Percentiles rank a stretch among this genome's conserved stretches.
Evolutionary conservation across 1,140 invertebrate species (phyloP).

Genomic region (Gryon sp.): DNA sequence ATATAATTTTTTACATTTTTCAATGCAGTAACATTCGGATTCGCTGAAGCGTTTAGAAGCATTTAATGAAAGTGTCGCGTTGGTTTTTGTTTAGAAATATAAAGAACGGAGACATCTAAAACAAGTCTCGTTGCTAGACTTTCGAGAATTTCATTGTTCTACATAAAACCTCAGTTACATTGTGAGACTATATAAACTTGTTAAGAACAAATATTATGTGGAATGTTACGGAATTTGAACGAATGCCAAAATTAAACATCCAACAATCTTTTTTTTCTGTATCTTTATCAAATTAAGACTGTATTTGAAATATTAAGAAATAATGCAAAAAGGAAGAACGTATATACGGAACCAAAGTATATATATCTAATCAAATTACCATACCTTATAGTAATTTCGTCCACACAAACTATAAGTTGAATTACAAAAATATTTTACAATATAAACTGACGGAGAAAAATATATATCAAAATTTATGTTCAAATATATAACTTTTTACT

Average conservation of each 20-base stretch:
- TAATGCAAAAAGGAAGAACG: not conserved
- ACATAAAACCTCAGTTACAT: constrained; percentile 34
- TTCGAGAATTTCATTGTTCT: constrained; percentile 42
- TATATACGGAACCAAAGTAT: too few relatives aligned
- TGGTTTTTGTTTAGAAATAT: constrained; percentile 38
- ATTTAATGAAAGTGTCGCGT: constrained; percentile 42
- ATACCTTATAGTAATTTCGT: too few relatives aligned
- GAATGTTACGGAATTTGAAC: constrained; percentile 31
- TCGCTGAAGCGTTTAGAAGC: constrained; percentile 46
- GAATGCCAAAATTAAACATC: constrained; percentile 33
- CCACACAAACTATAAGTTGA: too few relatives aligned
- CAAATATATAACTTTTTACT: too few relatives aligned
- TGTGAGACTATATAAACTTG: constrained; percentile 30
- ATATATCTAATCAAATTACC: too few relatives aligned
- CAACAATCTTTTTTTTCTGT: constrained; percentile 22
- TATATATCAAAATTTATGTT: too few relatives aligned
- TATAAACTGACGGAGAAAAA: too few relatives aligned
- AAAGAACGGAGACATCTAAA: constrained; percentile 45
- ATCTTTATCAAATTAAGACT: too few relatives aligned
- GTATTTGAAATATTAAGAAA: not conserved
- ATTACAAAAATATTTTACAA: too few relatives aligned
- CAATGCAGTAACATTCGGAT: constrained; percentile 35
- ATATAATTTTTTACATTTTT: constrained; percentile 36
- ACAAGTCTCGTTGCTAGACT: constrained; percentile 20
- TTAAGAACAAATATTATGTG: constrained; percentile 35